These are phyloP conservation scores for Cnemophilus loriae DNA, from an alignment of 2,113 vertebrate species.

Conservation along the genomic window DNA sequence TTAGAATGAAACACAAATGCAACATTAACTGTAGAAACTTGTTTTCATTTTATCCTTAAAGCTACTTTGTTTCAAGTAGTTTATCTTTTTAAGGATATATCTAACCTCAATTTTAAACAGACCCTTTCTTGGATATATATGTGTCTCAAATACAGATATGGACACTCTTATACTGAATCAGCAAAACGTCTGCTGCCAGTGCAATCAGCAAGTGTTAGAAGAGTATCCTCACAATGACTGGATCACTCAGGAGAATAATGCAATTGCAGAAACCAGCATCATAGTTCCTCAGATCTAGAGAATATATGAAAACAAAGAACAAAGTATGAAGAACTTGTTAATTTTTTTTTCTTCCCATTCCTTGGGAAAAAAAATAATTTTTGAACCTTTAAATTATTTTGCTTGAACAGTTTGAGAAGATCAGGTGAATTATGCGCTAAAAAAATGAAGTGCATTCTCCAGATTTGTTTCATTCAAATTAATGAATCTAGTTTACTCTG, in stretches of 20 bases:
- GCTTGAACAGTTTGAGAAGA: neutral
- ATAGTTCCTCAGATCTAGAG: neutral
- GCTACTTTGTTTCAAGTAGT: neutral
- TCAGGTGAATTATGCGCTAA: neutral
- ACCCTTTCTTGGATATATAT: neutral
- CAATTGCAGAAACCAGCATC: neutral
- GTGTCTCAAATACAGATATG: neutral
- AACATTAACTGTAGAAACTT: neutral
- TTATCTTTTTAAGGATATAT: neutral
- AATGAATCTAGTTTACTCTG: neutral
- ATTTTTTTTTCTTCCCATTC: neutral
- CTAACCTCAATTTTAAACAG: neutral
- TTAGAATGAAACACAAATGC: neutral
- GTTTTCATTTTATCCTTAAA: neutral
- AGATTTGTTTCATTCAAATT: neutral
- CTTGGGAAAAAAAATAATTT: neutral
- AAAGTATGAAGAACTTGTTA: neutral
- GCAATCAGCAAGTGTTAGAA: neutral
- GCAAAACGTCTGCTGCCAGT: neutral
- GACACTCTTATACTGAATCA: neutral
- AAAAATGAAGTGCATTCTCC: neutral
- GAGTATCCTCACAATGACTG: neutral
- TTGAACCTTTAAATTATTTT: neutral
- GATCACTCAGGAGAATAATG: neutral
- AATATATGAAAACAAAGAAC: neutral